Base-by-base conservation (phyloP, 2,888 invertebrate species). In the Toxonevra muliebris region DNA sequence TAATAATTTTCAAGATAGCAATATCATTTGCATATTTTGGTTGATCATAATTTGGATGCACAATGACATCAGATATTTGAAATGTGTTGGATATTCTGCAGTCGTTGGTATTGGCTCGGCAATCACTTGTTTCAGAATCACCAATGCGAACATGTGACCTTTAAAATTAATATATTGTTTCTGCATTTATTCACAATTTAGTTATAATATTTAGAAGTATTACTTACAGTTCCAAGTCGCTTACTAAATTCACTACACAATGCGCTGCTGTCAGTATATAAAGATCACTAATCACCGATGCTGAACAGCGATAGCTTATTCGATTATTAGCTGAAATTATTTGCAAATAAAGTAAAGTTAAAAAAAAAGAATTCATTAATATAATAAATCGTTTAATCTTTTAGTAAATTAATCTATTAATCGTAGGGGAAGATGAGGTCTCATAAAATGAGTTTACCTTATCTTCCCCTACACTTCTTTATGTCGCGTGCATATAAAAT, bases 201-300 rank as follows among this genome's bases (percentile, higher is more conserved):
- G 30, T 30, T 30, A 30, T 2, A 4, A 30, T 30, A 30, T 30
- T 17, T 4, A 0, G n/a, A 3, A 10, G 48, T 40, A 8, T 9
- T 57, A 80, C 85, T 80, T 82, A 86, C 86, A 86, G 69, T 75
- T 82, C 78, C 53, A 88, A 77, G 20, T 84, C 85, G 52, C 74
- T 78, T 0, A 87, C 86, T 58, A 89, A 79, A 74, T 87, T 87
- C 1, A 87, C 86, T 17, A 92, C 85, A 75, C 93, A 93, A 79
- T 93, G 93, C 0, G 90, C 92, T 0, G 93, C 93, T 0, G 93
- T 93, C 63, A 93, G 75, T 1, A 93, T 88, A 78, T 93, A 93
- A 71, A 88, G 87, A 0, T 79, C 76, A 65, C 77, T 82, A 61
- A 93, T 91, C 52, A 93, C 82, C 0, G 90, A 91, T 0, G 92